These are phyloP conservation scores for Acanthornis magna DNA, from an alignment of 2,797 vertebrate species.

Conservation along the genomic window DNA sequence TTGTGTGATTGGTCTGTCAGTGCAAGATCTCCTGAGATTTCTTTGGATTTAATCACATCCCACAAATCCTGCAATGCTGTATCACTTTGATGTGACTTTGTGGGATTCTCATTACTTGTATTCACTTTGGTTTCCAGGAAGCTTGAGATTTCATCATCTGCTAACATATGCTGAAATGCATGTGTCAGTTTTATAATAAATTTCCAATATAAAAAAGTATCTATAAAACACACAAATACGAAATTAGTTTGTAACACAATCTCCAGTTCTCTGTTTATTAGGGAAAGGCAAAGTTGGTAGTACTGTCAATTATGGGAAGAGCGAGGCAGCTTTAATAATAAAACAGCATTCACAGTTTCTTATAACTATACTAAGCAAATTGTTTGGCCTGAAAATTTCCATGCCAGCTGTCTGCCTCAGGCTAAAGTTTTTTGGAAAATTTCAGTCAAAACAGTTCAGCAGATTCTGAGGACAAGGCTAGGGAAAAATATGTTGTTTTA, in stretches of 20 bases:
- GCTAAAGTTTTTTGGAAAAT: conserved; percentile 55
- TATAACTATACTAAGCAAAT: conserved; percentile 61
- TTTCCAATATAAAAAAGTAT: conserved; percentile 27
- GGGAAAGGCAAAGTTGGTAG: not conserved
- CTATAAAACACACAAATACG: not conserved
- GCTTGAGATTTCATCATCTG: conserved; percentile 39
- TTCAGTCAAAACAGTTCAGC: conserved; percentile 65
- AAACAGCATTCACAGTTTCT: conserved; percentile 31
- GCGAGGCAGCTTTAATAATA: conserved; percentile 45
- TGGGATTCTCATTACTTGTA: conserved; percentile 33
- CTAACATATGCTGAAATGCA: conserved; percentile 32
- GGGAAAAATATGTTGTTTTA: conserved; percentile 55
- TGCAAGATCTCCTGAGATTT: conserved; percentile 1
- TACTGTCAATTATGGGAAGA: conserved; percentile 37
- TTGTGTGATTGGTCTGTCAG: not conserved
- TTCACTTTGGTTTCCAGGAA: conserved; percentile 23
- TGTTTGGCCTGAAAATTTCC: conserved; percentile 65
- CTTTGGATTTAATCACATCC: conserved; percentile 1
- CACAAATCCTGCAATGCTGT: not conserved
- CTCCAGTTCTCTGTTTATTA: conserved; percentile 45
- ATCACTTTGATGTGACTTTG: conserved; percentile 9
- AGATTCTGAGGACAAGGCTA: conserved; percentile 57
- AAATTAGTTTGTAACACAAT: conserved; percentile 38
- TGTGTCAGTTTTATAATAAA: conserved; percentile 40
- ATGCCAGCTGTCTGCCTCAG: conserved; percentile 64